Evolutionary conservation across 2,888 invertebrate species (phyloP), one percentile per base, ranked within the genome.

Genomic region (Thecocarcelia acutangulata): DNA sequence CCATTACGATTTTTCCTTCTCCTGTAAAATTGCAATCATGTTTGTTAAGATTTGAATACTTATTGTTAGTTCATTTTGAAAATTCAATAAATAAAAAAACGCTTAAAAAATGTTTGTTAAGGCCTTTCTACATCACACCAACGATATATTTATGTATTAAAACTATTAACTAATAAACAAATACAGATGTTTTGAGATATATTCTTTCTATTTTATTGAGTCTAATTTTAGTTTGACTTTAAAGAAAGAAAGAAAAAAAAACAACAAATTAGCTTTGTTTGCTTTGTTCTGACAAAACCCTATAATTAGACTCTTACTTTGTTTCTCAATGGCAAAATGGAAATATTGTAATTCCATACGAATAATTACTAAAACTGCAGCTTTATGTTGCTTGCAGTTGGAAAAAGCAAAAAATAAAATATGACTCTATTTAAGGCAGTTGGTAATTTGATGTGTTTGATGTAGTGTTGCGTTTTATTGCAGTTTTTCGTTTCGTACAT

Each of bases 251-350:
- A 33, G 9, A 33, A 33, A 2, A 24, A 24, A 5, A 24, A 24
- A 24, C 24, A 24, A 5, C n/a, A n/a, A n/a, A 28, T 8, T 42
- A 11, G n/a, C 9, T 17, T 12, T 42, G 1, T 42, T 68, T 28
- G 6, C 33, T 54, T 42, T 12, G 8, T 54, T 40, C 24, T 46
- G n/a, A 15, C n/a, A 40, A n/a, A 54, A 59, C 37, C 21, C 21
- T 70, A 59, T 50, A 70, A 70, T 70, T 61, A 61, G 15, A 15
- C 58, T 61, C 42, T 61, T 61, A 72, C 59, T 40, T 72, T 72
- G 70, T 59, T 24, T 40, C 21, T 12, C 11, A 50, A 48, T 50
- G 59, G 19, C 61, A 42, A 13, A 61, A 28, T 11, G 24, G 15
- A 70, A 59, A 59, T 59, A 72, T 50, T 61, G 50, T 52, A 42